A percentile compares a stretch with the other conserved stretches of the same genome.
These are phyloP conservation scores for Hesperia comma DNA, from an alignment of 2,888 invertebrate species.

Conservation along the genomic window DNA sequence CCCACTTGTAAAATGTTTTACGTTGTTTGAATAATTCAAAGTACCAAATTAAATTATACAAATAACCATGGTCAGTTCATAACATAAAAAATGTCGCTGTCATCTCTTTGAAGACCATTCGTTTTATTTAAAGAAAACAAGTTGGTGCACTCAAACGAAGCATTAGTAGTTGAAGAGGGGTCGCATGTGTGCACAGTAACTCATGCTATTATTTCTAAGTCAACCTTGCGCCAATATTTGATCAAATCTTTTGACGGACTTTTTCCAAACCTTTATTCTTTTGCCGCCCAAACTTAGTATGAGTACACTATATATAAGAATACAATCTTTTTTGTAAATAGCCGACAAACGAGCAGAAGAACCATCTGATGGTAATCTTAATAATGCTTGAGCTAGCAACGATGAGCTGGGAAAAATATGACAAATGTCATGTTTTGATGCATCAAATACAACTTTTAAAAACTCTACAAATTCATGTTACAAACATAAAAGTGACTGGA, in stretches of 20 bases:
- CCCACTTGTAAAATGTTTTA: no score
- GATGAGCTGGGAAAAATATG: no score
- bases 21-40: neutral
- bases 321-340: neutral
- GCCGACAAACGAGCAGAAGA: no score
- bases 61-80: constrained; percentile 7
- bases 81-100: constrained; percentile 30
- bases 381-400: no score
- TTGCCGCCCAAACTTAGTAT: constrained; percentile 62
- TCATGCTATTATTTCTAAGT: constrained; percentile 82
- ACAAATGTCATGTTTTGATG: no score
- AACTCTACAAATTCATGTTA: no score
- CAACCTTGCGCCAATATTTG: constrained; percentile 74
- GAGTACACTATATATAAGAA: constrained; percentile 11
- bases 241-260: constrained; percentile 73
- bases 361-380: no score
- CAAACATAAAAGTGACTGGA: no score
- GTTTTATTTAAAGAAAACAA: constrained; percentile 79
- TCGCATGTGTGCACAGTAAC: constrained; percentile 72
- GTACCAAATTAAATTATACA: neutral
- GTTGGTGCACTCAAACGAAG: constrained; percentile 73
- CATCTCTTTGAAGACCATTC: constrained; percentile 54
- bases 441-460: no score
- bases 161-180: constrained; percentile 72
- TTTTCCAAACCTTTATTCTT: constrained; percentile 69